These are phyloP conservation scores for Stenoptilia bipunctidactyla DNA, from an alignment of 2,888 invertebrate species.

Conservation along the genomic window DNA sequence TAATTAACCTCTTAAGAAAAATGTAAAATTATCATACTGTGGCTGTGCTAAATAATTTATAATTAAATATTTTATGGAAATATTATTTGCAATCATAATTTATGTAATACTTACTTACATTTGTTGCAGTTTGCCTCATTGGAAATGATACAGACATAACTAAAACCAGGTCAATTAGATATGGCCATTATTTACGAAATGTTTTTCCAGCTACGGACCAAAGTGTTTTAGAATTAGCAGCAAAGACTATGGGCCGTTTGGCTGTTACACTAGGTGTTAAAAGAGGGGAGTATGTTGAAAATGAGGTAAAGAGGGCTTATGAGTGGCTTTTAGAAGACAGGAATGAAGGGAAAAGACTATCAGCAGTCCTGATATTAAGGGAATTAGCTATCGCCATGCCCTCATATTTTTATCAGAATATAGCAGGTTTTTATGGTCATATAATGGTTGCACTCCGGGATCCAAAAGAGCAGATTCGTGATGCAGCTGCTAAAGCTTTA, in stretches of 20 bases:
- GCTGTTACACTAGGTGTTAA: conserved; percentile 91
- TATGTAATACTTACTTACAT: too few relatives aligned
- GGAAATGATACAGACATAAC: conserved; percentile 93
- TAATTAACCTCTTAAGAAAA: too few relatives aligned
- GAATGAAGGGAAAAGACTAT: conserved; percentile 90
- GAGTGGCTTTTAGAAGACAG: conserved; percentile 94
- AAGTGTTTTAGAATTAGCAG: conserved; percentile 93
- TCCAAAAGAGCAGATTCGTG: conserved; percentile 90
- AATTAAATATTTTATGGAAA: too few relatives aligned
- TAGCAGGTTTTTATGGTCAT: conserved; percentile 90
- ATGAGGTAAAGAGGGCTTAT: conserved; percentile 93
- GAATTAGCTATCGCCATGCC: conserved; percentile 97
- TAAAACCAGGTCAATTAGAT: conserved; percentile 87
- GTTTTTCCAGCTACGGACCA: conserved; percentile 90
- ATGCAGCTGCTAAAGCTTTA: conserved; percentile 92
- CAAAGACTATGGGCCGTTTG: conserved; percentile 93
- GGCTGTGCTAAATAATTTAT: too few relatives aligned
- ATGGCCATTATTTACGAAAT: conserved; percentile 92
- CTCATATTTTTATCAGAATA: conserved; percentile 95
- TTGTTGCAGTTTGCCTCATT: conserved; percentile 85
- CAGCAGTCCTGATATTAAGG: conserved; percentile 90
- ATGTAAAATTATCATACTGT: too few relatives aligned
- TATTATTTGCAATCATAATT: too few relatives aligned
- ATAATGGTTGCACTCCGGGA: conserved; percentile 93
- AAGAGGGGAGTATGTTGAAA: conserved; percentile 95